Base-by-base conservation (phyloP, 2,113 vertebrate genomes). In the Arvicanthis niloticus region DNA sequence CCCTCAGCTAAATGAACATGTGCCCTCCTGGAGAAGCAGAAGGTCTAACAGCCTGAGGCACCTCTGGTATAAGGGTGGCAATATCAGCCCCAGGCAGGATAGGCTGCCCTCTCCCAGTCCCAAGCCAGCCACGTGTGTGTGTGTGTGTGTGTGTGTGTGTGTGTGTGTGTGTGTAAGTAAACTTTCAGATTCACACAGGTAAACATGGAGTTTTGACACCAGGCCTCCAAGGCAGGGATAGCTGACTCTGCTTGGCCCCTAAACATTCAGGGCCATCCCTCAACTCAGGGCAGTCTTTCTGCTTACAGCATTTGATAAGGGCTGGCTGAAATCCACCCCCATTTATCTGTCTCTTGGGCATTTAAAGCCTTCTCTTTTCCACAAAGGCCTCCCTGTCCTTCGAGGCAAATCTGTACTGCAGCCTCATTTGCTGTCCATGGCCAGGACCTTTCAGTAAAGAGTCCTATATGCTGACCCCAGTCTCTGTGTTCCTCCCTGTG, bases 1-100 rank as follows among this genome's bases (percentile, higher is more conserved):
- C 37, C 51, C 56, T 82, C 2, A 0, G 8, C 31, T 10, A 0
- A 51, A 34, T 7, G 22, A 60, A 11, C 26, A 7, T 17, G 7
- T 21, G 2, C 6, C 16, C 21, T 60, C 86, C n/a, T 70, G 40
- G 29, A 67, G 56, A 48, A 53, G 29, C 40, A 65, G 62, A 26
- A 77, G 70, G 11, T 8, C 84, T 16, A 2, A 0, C 80, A 42
- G 51, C 72, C 65, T 1, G 58, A 34, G 31, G 7, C 15, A 70
- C 31, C 21, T 87, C 45, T 26, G 24, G 6, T 2, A 37, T 1
- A 34, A 13, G 6, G 7, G 19, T 58, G 31, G 8, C 24, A 73
- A 21, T 37, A 17, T 22, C 42, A 65, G 16, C 42, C 22, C 40
- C 21, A 58, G 24, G 34, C 3, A 15, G 45, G 58, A 78, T 37